phyloP scores from a whole-genome alignment of 2,113 vertebrate genomes.

The Burhinus oedicnemus region DNA sequence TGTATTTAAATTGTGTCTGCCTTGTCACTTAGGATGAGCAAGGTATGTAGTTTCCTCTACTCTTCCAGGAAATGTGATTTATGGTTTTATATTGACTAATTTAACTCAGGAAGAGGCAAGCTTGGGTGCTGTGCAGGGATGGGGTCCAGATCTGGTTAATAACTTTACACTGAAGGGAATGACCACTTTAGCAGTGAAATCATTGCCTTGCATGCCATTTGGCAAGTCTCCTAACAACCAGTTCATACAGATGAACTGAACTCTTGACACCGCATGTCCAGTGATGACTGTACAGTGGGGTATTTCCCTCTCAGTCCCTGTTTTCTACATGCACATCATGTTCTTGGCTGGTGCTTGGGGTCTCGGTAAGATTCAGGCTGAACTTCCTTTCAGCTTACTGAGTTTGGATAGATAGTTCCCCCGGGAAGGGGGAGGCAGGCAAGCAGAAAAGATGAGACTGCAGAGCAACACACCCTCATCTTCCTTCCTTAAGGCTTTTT shows the following conservation, averaged over 20 bases:
- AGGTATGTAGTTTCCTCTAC: not conserved
- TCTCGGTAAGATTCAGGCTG: not conserved
- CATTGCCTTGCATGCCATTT: not conserved
- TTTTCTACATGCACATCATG: not conserved
- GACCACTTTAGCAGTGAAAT: not conserved
- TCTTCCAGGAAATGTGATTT: not conserved
- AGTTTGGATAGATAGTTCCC: not conserved
- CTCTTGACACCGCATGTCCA: not conserved
- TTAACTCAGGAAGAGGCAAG: not conserved
- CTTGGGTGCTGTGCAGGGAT: not conserved
- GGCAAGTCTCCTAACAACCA: not conserved
- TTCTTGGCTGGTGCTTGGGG: not conserved
- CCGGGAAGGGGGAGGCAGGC: not conserved
- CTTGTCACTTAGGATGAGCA: not conserved
- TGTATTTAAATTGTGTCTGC: not conserved
- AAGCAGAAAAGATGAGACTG: not conserved
- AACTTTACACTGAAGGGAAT: not conserved
- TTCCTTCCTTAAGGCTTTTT: not conserved
- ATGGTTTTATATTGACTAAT: not conserved
- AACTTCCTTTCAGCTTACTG: not conserved
- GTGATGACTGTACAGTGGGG: not conserved
- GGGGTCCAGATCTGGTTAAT: not conserved
- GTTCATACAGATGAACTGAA: not conserved
- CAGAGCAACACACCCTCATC: not conserved
- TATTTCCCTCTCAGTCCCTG: not conserved